phyloP scores from a whole-genome alignment of 2,113 vertebrate genomes.

The Pachyramphus minor region DNA sequence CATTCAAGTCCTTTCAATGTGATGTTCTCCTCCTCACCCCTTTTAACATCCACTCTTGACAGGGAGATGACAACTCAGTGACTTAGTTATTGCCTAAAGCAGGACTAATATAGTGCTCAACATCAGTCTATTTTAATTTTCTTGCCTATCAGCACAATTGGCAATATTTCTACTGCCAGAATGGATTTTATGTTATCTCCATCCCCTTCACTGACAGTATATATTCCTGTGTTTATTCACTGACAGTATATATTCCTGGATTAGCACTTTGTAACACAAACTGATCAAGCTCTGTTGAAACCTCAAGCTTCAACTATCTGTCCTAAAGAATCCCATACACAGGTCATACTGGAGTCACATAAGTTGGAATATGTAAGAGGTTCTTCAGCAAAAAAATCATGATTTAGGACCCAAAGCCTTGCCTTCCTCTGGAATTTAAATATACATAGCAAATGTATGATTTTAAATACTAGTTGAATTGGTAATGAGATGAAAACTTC shows the following conservation, averaged over 20 bases:
- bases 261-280: background rate
- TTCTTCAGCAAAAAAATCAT: background rate
- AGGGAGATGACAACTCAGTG: background rate
- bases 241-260: background rate
- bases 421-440: background rate
- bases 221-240: background rate
- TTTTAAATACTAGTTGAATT: background rate
- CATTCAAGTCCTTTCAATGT: background rate
- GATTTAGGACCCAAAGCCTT: background rate
- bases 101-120: background rate
- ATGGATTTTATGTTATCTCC: background rate
- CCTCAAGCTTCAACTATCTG: background rate
- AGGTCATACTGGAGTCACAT: background rate
- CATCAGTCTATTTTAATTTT: background rate
- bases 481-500: background rate
- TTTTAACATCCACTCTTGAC: background rate
- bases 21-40: background rate
- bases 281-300: background rate
- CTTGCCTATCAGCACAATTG: background rate
- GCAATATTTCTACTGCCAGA: background rate
- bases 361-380: background rate
- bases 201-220: background rate
- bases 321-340: background rate
- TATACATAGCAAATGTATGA: background rate
- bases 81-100: background rate